Conservation (phyloP, 2,797 vertebrate genomes). For the Arctocebus calabarensis region DNA sequence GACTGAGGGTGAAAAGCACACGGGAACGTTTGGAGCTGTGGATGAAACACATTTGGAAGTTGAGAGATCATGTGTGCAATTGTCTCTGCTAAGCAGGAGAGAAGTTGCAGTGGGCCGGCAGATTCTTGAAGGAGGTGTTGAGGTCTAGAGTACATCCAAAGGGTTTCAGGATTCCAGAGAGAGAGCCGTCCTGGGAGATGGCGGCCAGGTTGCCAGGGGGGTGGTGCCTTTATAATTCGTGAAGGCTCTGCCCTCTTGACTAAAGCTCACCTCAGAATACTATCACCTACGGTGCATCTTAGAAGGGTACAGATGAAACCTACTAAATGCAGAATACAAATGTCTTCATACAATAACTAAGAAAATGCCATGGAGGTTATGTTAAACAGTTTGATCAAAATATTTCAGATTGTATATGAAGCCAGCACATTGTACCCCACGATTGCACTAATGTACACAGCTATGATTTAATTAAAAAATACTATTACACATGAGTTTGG, state of each 20-base stretch:
- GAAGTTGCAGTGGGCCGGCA: background rate
- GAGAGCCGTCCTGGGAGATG: background rate
- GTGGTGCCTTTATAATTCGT: too few relatives aligned
- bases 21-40: background rate
- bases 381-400: too few relatives aligned
- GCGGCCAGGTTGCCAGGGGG: background rate
- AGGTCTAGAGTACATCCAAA: background rate
- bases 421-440: too few relatives aligned
- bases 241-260: background rate
- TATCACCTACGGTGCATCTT: too few relatives aligned
- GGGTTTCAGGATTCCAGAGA: background rate
- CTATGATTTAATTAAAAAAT: too few relatives aligned
- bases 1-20: background rate
- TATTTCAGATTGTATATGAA: too few relatives aligned
- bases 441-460: too few relatives aligned
- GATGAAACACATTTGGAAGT: too few relatives aligned
- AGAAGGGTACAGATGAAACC: too few relatives aligned
- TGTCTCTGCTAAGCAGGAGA: background rate
- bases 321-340: too few relatives aligned
- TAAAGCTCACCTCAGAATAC: background rate
- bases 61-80: background rate
- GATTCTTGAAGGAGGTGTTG: background rate
- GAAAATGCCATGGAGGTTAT: too few relatives aligned
- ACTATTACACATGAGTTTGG: rapidly evolving
- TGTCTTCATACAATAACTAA: too few relatives aligned